A percentile compares a stretch with the other conserved stretches of the same genome.
Evolutionary conservation across 1,140 invertebrate species (phyloP).

Genomic region (Polypedilum pembai): DNA sequence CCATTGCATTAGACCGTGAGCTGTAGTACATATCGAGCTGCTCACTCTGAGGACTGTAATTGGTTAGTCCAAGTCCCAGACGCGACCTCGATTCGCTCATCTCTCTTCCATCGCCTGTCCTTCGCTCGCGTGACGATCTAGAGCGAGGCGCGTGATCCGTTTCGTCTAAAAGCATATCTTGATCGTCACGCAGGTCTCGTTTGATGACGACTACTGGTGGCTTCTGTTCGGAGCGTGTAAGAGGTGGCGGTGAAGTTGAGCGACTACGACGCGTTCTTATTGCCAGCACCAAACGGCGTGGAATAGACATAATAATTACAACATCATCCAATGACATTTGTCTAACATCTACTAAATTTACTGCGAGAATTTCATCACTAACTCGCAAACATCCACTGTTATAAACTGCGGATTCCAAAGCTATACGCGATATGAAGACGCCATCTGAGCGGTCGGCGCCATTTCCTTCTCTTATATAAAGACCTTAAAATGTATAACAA

Average conservation of each 20-base stretch:
- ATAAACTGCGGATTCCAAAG: slow-evolving; percentile 91
- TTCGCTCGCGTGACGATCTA: slow-evolving; percentile 45
- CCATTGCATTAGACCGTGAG: slow-evolving; percentile 52
- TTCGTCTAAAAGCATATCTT: slow-evolving; percentile 50
- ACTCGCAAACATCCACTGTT: slow-evolving; percentile 90
- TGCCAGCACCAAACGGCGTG: slow-evolving; percentile 84
- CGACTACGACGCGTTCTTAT: slow-evolving; percentile 67
- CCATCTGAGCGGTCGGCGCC: slow-evolving; percentile 88
- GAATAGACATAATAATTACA: slow-evolving; percentile 98
- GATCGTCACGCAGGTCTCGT: slow-evolving; percentile 80
- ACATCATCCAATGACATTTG: slow-evolving; percentile 98
- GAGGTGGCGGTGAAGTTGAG: slow-evolving; percentile 56
- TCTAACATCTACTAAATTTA: slow-evolving; percentile 95
- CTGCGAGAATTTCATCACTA: slow-evolving; percentile 90
- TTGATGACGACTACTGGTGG: slow-evolving; percentile 91
- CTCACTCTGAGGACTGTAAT: slow-evolving; percentile 57
- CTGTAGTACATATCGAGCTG: slow-evolving; percentile 76
- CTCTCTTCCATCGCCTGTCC: slow-evolving; percentile 63
- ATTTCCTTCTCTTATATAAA: slow-evolving; percentile 96
- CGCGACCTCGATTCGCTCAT: slow-evolving; percentile 64
- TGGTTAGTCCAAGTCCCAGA: slow-evolving; percentile 57
- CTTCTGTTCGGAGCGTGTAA: slow-evolving; percentile 65
- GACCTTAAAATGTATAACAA: slow-evolving; percentile 42
- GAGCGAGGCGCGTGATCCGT: slow-evolving; percentile 45
- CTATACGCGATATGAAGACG: slow-evolving; percentile 97